Percentiles rank a stretch among this genome's conserved stretches.
These are phyloP conservation scores for Leptinotarsa haldemani DNA, from an alignment of 2,888 invertebrate genomes.

Conservation along the genomic window DNA sequence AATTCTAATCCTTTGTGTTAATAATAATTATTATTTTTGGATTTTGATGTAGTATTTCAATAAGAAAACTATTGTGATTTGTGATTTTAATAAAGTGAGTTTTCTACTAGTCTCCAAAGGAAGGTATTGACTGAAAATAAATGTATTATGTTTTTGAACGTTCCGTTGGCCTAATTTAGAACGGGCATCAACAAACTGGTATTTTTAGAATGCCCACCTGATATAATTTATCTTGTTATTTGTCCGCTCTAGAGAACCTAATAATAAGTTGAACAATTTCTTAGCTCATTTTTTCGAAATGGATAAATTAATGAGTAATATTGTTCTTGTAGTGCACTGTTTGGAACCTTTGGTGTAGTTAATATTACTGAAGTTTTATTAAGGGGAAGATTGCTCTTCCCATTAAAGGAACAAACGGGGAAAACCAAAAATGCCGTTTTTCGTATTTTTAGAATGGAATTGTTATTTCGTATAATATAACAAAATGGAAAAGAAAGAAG, in stretches of 20 bases:
- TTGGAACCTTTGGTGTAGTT: no score
- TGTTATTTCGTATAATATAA: no score
- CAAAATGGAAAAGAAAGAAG: no score
- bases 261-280: not conserved
- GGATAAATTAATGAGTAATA: no score
- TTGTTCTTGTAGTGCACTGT: no score
- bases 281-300: no score
- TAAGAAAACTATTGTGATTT: not conserved
- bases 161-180: conserved; percentile 6
- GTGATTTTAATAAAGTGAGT: conserved; percentile 11
- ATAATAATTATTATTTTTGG: not conserved
- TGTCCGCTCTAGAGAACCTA: not conserved
- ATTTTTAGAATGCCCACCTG: conserved; percentile 17
- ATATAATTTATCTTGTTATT: not conserved
- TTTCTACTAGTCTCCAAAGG: not conserved
- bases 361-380: no score
- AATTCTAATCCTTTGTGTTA: not conserved
- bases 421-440: no score
- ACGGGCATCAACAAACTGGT: conserved; percentile 6
- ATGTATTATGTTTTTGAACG: not conserved
- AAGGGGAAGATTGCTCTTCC: no score
- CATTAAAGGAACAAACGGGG: no score
- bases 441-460: no score
- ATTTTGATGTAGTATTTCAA: not conserved
- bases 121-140: not conserved